Percentiles rank a stretch among this genome's conserved stretches.
Evolutionary conservation across 2,797 vertebrate species (phyloP).

Genomic region (Myoxocephalus aenaeus): DNA sequence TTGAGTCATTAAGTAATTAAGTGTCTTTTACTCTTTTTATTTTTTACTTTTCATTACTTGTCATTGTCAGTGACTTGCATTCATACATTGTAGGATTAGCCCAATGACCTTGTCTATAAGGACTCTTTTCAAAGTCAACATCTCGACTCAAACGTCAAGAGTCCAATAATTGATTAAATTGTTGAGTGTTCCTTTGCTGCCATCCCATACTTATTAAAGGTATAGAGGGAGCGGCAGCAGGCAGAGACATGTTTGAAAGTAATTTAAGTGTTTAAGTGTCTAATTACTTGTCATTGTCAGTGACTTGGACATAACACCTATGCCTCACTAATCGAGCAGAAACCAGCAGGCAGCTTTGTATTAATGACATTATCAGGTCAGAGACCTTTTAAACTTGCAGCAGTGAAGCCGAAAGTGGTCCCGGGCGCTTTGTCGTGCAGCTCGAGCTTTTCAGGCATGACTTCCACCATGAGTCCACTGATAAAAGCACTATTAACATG

Average conservation of each 20-base stretch:
- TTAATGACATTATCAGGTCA: conserved; percentile 30
- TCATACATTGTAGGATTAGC: neutral
- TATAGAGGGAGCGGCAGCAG: conserved; percentile 4
- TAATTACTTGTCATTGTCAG: no score
- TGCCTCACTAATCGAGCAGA: no score
- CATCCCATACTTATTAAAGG: conserved; percentile 25
- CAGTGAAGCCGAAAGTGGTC: neutral
- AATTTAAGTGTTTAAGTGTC: no score
- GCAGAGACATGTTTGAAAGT: conserved; percentile 25
- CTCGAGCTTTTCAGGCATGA: neutral
- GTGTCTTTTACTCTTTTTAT: neutral
- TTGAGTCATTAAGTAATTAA: neutral
- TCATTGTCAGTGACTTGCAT: neutral
- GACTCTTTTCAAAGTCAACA: conserved; percentile 8
- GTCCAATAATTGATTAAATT: conserved; percentile 20
- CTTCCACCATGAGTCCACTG: neutral
- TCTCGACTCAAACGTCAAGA: conserved; percentile 1
- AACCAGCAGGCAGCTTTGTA: no score
- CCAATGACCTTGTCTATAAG: neutral
- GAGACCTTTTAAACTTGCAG: neutral
- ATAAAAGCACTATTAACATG: neutral
- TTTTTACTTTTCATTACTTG: neutral
- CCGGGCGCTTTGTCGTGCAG: neutral
- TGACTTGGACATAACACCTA: no score
- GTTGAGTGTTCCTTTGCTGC: conserved; percentile 6